A percentile compares a stretch with the other conserved stretches of the same genome.
phyloP scores from a whole-genome alignment of 2,113 vertebrate genomes.

The Epinephelus cyanopodus region DNA sequence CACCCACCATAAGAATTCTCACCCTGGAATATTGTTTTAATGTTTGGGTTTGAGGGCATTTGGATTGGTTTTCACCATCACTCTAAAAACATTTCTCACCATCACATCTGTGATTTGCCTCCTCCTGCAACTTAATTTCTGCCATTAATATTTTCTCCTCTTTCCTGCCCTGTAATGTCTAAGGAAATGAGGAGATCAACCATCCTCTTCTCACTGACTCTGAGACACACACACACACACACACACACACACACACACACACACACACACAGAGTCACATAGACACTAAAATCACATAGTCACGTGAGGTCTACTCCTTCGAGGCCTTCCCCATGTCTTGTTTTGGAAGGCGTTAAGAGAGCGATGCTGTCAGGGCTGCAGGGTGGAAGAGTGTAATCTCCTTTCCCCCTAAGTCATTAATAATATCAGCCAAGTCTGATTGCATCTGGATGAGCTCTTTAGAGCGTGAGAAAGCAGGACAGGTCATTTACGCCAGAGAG shows the following conservation, averaged over 20 bases:
- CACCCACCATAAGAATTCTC: constrained; percentile 23
- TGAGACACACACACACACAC: neutral
- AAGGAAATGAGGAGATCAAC: constrained; percentile 22
- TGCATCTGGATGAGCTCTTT: constrained; percentile 70
- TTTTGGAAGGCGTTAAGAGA: constrained; percentile 47
- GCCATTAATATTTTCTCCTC: neutral
- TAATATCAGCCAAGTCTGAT: constrained; percentile 75
- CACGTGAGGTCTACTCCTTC: constrained; percentile 21
- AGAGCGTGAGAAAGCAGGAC: constrained; percentile 78
- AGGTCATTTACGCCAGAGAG: constrained; percentile 64
- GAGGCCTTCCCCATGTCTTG: constrained; percentile 23
- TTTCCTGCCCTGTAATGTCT: neutral
- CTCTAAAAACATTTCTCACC: neutral
- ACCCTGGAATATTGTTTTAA: constrained; percentile 18
- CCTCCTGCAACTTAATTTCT: neutral
- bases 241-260: constrained; percentile 2
- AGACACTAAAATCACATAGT: constrained; percentile 19
- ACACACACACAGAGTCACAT: constrained; percentile 4
- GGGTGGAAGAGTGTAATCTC: constrained; percentile 61
- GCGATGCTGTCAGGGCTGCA: constrained; percentile 45
- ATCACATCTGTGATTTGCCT: neutral
- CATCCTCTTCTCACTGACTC: neutral
- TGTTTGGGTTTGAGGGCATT: constrained; percentile 37
- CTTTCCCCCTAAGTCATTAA: constrained; percentile 75
- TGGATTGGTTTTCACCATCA: neutral